A percentile compares a stretch with the other conserved stretches of the same genome.
phyloP scores from a whole-genome alignment of 2,113 vertebrate species.

The Lepidothrix coronata region DNA sequence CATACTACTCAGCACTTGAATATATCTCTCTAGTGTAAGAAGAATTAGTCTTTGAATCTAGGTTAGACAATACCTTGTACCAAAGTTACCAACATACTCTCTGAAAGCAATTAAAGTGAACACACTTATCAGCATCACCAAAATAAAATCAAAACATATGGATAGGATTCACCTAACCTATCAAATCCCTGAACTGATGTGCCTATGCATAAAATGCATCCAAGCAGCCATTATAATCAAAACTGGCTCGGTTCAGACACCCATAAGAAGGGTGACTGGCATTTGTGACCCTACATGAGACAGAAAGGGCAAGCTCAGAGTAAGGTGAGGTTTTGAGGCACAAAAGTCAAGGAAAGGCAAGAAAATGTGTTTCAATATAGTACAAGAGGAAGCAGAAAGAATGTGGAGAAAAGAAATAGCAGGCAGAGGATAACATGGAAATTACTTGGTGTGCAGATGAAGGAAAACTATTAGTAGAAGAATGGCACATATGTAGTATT shows the following conservation, averaged over 20 bases:
- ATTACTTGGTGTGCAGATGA: neutral
- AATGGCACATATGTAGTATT: rapidly evolving
- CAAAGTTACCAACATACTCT: neutral
- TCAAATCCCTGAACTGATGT: neutral
- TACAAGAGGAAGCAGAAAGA: neutral
- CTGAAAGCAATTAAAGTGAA: neutral
- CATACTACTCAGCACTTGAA: neutral
- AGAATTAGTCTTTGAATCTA: neutral
- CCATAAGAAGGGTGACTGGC: neutral
- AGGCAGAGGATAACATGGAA: neutral
- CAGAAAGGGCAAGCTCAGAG: neutral
- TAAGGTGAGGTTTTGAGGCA: neutral
- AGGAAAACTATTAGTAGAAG: neutral
- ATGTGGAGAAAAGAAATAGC: neutral
- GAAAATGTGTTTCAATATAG: neutral
- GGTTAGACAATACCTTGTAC: neutral
- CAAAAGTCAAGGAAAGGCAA: neutral
- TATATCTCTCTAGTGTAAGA: neutral
- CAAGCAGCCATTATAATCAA: neutral
- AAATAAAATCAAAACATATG: neutral
- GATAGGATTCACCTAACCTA: neutral
- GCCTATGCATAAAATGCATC: rapidly evolving
- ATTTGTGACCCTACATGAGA: neutral
- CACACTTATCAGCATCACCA: neutral
- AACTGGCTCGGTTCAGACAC: neutral